Conservation (phyloP, 1,140 invertebrate genomes). For the Propsilocerus akamusi region DNA sequence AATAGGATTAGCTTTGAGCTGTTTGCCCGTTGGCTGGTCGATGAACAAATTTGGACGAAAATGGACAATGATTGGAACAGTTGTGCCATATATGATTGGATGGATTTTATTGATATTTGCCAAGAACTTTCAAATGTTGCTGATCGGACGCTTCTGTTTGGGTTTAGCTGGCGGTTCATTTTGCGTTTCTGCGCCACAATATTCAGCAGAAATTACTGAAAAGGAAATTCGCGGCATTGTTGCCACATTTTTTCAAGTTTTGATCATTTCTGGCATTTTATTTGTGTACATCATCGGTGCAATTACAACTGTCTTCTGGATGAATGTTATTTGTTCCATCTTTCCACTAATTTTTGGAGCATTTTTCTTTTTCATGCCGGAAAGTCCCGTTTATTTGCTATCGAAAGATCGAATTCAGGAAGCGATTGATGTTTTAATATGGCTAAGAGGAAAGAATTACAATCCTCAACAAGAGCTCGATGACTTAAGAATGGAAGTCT, state of each 20-base stretch:
- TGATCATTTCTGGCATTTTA: slow-evolving; percentile 54
- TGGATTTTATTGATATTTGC: slow-evolving; percentile 56
- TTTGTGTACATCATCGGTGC: slow-evolving; percentile 46
- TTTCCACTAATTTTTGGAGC: slow-evolving; percentile 44
- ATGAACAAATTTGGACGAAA: slow-evolving; percentile 61
- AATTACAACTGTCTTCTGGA: slow-evolving; percentile 30
- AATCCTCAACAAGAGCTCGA: too few relatives aligned
- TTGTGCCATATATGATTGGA: slow-evolving; percentile 50
- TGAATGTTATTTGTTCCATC: slow-evolving; percentile 44
- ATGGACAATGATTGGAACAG: slow-evolving; percentile 46
- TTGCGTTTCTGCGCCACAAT: slow-evolving; percentile 57
- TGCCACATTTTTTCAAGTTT: slow-evolving; percentile 55
- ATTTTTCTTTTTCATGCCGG: slow-evolving; percentile 59
- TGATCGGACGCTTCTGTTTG: slow-evolving; percentile 51
- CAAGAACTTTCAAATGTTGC: slow-evolving; percentile 41
- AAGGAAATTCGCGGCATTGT: slow-evolving; percentile 57
- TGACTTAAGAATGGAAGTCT: too few relatives aligned
- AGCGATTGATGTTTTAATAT: slow-evolving; percentile 40
- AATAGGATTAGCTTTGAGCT: slow-evolving; percentile 49
- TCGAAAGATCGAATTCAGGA: slow-evolving; percentile 14
- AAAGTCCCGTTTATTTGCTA: slow-evolving; percentile 43
- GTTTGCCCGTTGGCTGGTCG: slow-evolving; percentile 47
- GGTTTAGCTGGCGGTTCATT: slow-evolving; percentile 55
- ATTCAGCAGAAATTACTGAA: slow-evolving; percentile 66
- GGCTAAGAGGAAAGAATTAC: slow-evolving; percentile 46